Evolutionary conservation across 1,140 invertebrate genomes (phyloP).

Genomic region (Druon quercuslanigerum): DNA sequence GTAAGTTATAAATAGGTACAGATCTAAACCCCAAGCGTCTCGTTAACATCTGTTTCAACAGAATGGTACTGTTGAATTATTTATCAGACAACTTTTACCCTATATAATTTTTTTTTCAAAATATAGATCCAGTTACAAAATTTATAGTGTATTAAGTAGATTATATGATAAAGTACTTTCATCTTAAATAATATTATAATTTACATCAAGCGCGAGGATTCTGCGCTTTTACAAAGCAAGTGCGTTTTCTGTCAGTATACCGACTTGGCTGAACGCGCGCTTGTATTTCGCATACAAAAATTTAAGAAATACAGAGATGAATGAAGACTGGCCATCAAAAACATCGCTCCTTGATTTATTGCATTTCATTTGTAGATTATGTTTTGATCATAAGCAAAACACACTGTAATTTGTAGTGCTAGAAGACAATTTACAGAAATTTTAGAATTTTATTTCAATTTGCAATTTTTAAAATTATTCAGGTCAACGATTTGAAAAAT

Average conservation of each 20-base stretch:
- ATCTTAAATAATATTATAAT: not conserved
- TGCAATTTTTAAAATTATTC: too few species aligned
- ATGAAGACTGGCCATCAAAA: not conserved
- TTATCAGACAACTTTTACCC: not conserved
- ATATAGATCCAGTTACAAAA: not conserved
- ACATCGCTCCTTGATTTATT: not conserved
- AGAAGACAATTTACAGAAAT: too few species aligned
- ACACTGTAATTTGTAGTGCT: too few species aligned
- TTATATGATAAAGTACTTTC: not conserved
- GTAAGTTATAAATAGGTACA: slow-evolving; percentile 42
- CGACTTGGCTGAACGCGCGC: slow-evolving; percentile 45
- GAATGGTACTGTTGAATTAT: not conserved
- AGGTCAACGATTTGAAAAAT: too few species aligned
- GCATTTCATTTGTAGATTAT: too few species aligned
- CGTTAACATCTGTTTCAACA: not conserved
- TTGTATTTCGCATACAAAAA: not conserved
- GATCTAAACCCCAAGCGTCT: not conserved
- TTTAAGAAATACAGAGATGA: not conserved
- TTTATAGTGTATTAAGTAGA: not conserved
- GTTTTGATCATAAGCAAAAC: too few species aligned
- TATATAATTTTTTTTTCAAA: not conserved
- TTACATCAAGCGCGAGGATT: slow-evolving; percentile 20
- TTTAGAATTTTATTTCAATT: too few species aligned
- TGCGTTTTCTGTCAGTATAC: slow-evolving; percentile 39
- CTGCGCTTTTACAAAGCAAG: slow-evolving; percentile 35